phyloP scores from a whole-genome alignment of 2,113 vertebrate genomes.

The Dicrurus megarhynchus region DNA sequence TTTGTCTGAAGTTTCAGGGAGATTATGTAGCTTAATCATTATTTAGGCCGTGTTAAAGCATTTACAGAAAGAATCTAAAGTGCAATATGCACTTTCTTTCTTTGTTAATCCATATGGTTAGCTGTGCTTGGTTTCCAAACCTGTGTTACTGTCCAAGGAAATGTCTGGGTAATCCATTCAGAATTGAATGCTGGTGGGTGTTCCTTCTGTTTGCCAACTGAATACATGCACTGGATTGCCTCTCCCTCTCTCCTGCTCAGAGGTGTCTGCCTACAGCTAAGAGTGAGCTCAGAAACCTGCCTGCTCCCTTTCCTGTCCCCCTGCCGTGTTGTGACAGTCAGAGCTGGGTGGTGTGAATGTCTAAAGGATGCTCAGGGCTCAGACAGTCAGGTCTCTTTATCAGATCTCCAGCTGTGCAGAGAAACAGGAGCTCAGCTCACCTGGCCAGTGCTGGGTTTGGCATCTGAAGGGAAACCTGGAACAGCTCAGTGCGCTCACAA shows the following conservation, averaged over 20 bases:
- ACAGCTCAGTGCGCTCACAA: neutral
- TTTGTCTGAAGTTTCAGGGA: neutral
- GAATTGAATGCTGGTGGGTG: neutral
- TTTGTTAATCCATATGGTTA: neutral
- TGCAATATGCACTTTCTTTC: neutral
- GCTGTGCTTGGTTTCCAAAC: neutral
- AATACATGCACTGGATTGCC: no score
- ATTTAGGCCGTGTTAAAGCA: neutral
- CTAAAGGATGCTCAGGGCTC: neutral
- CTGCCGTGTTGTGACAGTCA: neutral
- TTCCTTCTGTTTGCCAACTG: neutral
- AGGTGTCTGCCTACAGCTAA: neutral
- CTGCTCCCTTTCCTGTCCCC: neutral
- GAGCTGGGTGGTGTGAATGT: neutral
- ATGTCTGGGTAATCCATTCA: neutral
- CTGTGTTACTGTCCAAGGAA: neutral
- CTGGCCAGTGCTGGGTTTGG: neutral
- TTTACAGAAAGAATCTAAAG: neutral
- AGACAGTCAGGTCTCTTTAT: neutral
- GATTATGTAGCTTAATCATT: neutral
- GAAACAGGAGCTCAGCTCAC: neutral
- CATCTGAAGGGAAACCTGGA: neutral
- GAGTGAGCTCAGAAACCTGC: neutral
- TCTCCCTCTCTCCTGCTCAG: neutral
- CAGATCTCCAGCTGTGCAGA: neutral